phyloP scores from a whole-genome alignment of 2,888 invertebrate genomes.

The Drosophila formosana region DNA sequence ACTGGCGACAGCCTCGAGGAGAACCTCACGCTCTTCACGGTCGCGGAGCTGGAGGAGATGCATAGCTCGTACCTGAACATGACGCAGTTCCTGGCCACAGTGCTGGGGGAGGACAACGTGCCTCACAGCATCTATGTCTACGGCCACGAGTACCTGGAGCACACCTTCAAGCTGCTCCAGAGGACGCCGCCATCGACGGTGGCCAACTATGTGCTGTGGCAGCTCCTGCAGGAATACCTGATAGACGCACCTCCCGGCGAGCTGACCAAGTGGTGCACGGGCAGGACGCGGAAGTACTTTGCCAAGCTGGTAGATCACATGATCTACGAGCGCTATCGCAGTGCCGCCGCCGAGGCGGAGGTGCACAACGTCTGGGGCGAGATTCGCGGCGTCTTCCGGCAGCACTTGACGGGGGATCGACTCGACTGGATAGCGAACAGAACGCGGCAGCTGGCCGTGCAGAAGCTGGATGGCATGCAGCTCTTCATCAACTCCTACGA shows the following conservation, averaged over 20 bases:
- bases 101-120: slow-evolving; percentile 65
- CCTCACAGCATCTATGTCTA: slow-evolving; percentile 74
- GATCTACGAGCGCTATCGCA: slow-evolving; percentile 71
- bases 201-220: slow-evolving; percentile 78
- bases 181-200: slow-evolving; percentile 47
- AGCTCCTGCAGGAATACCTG: slow-evolving; percentile 69
- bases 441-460: slow-evolving; percentile 70
- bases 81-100: slow-evolving; percentile 64
- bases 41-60: slow-evolving; percentile 58
- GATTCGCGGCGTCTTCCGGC: slow-evolving; percentile 68
- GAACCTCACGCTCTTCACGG: slow-evolving; percentile 43
- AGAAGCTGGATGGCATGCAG: slow-evolving; percentile 73
- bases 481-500: slow-evolving; percentile 78
- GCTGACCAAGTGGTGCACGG: slow-evolving; percentile 64
- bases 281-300: slow-evolving; percentile 72
- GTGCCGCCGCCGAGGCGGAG: slow-evolving; percentile 62
- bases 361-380: slow-evolving; percentile 75
- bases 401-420: slow-evolving; percentile 68
- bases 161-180: slow-evolving; percentile 52
- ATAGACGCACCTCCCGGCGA: slow-evolving; percentile 41
- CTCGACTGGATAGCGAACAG: slow-evolving; percentile 77
- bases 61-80: slow-evolving; percentile 69
- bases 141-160: slow-evolving; percentile 62
- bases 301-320: slow-evolving; percentile 74
- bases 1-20: slow-evolving; percentile 35